These are phyloP conservation scores for Listronotus oregonensis DNA, from an alignment of 1,140 invertebrate species.

Conservation along the genomic window DNA sequence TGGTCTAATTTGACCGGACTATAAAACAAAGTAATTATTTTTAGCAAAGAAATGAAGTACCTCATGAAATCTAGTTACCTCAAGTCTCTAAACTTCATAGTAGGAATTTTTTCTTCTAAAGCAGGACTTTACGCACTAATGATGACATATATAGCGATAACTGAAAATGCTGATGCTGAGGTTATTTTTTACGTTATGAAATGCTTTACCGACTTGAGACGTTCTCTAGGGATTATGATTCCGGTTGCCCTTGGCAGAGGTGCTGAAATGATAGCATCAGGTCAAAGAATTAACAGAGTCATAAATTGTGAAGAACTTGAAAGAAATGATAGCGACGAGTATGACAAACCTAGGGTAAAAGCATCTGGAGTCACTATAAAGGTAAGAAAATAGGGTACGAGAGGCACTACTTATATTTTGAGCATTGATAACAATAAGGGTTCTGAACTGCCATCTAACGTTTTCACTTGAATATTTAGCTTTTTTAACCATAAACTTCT, in stretches of 20 bases:
- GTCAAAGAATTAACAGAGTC: conserved; percentile 41
- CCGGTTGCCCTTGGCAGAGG: conserved; percentile 58
- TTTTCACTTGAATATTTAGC: too few species aligned
- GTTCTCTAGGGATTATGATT: conserved; percentile 27
- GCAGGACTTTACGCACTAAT: conserved; percentile 35
- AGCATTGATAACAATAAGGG: too few species aligned
- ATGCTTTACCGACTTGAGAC: conserved; percentile 26
- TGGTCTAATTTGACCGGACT: too few species aligned
- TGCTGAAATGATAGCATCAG: conserved; percentile 56
- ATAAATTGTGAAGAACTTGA: conserved; percentile 41
- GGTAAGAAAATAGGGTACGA: conserved; percentile 11
- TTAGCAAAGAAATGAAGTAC: conserved; percentile 36
- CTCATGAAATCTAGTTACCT: conserved; percentile 24
- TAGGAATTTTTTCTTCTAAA: conserved; percentile 29
- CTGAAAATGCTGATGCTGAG: conserved; percentile 27
- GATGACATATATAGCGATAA: conserved; percentile 34
- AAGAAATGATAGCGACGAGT: conserved; percentile 5
- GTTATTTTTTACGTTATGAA: conserved; percentile 40
- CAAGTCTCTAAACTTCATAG: conserved; percentile 21
- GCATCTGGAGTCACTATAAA: conserved; percentile 23
- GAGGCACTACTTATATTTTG: too few species aligned
- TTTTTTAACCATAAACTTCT: too few species aligned
- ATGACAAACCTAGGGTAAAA: conserved; percentile 25
- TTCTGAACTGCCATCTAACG: too few species aligned
- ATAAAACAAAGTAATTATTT: conserved; percentile 9